These are phyloP conservation scores for Parnassius glacialis DNA, from an alignment of 2,888 invertebrate genomes.

Conservation along the genomic window DNA sequence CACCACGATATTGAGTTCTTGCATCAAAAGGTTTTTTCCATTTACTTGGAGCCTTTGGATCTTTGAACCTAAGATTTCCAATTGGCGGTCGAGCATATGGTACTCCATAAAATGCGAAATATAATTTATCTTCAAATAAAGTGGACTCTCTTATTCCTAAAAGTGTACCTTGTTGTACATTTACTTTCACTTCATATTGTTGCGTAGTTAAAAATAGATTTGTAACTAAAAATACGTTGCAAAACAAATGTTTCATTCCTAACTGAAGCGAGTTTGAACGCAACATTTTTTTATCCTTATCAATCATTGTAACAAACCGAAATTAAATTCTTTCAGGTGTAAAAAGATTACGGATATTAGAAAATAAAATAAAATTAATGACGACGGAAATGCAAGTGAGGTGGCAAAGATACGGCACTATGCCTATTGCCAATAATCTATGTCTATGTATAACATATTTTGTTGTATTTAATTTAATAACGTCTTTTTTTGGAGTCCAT, in stretches of 20 bases:
- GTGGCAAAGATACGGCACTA: too few relatives aligned
- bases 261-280: background rate
- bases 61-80: constrained; percentile 60
- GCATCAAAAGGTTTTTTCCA: constrained; percentile 81
- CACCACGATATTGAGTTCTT: constrained; percentile 65
- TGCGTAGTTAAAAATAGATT: constrained; percentile 30
- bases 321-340: constrained; percentile 43
- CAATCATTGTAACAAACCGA: constrained; percentile 1
- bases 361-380: too few relatives aligned
- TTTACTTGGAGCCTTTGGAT: constrained; percentile 50
- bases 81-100: constrained; percentile 65
- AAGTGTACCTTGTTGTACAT: constrained; percentile 54
- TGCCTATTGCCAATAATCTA: too few relatives aligned
- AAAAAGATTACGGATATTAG: constrained; percentile 24
- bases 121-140: constrained; percentile 49
- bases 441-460: too few relatives aligned
- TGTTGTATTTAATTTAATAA: too few relatives aligned
- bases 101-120: constrained; percentile 65
- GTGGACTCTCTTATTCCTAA: constrained; percentile 50
- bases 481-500: too few relatives aligned
- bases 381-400: too few relatives aligned
- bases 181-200: constrained; percentile 48
- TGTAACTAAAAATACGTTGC: constrained; percentile 32
- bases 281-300: background rate
- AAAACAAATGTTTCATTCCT: constrained; percentile 29